phyloP scores from a whole-genome alignment of 2,888 invertebrate genomes.

The Trichopria drosophilae region DNA sequence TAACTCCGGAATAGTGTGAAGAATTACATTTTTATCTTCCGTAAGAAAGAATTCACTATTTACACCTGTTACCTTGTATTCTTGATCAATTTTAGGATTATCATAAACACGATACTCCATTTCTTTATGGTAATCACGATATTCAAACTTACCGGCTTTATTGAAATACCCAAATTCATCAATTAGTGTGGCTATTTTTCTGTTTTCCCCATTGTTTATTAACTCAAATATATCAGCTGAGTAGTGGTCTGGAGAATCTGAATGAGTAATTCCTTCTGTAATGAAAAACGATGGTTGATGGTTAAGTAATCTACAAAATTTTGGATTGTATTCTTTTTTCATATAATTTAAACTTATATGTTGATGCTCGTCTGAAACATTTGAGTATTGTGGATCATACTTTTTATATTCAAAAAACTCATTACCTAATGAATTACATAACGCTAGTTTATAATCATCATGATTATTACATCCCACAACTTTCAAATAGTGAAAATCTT shows the following conservation, averaged over 20 bases:
- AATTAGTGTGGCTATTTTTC: slow-evolving; percentile 13
- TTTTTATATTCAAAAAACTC: slow-evolving; percentile 14
- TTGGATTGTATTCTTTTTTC: slow-evolving; percentile 12
- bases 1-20: slow-evolving; percentile 15
- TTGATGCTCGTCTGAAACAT: slow-evolving; percentile 12
- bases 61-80: slow-evolving; percentile 11
- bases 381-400: slow-evolving; percentile 10
- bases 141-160: slow-evolving; percentile 10
- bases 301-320: slow-evolving; percentile 9
- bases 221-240: slow-evolving; percentile 9
- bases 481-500: slow-evolving; percentile 18
- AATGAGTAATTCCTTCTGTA: slow-evolving; percentile 7
- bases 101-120: slow-evolving; percentile 3
- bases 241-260: slow-evolving; percentile 2
- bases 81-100: slow-evolving; percentile 6
- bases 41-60: slow-evolving; percentile 10
- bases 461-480: slow-evolving; percentile 7
- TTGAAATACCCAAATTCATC: slow-evolving; percentile 14
- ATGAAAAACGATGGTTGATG: slow-evolving; percentile 9
- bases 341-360: slow-evolving; percentile 10
- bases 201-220: not conserved
- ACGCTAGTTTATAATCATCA: slow-evolving; percentile 18
- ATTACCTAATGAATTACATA: slow-evolving; percentile 16
- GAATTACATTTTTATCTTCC: slow-evolving; percentile 1
- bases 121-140: slow-evolving; percentile 11